These are phyloP conservation scores for Ligdia adustata DNA, from an alignment of 2,888 invertebrate species.

Conservation along the genomic window DNA sequence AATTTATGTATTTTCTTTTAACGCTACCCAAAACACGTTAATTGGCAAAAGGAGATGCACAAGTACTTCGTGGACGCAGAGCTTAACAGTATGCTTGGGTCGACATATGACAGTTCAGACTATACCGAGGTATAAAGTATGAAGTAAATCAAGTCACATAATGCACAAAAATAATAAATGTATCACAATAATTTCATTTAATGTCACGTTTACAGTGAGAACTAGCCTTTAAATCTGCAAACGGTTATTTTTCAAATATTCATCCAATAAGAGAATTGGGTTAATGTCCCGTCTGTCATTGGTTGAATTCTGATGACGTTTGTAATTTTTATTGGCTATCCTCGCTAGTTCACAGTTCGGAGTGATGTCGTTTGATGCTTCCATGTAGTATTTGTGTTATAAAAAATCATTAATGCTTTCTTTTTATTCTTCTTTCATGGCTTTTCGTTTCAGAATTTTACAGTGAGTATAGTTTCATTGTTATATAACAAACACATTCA, in stretches of 20 bases:
- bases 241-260: neutral
- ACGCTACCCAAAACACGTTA: constrained; percentile 78
- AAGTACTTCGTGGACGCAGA: constrained; percentile 92
- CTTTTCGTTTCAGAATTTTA: constrained; percentile 67
- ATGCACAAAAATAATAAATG: constrained; percentile 31
- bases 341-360: constrained; percentile 30
- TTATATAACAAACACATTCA: too few relatives aligned
- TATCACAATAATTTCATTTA: constrained; percentile 36
- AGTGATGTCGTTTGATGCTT: constrained; percentile 52
- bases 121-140: constrained; percentile 76
- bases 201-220: constrained; percentile 35
- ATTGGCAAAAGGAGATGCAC: constrained; percentile 89
- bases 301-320: constrained; percentile 12
- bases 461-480: constrained; percentile 58
- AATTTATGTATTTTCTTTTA: constrained; percentile 76
- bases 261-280: constrained; percentile 15
- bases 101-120: constrained; percentile 84
- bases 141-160: constrained; percentile 40
- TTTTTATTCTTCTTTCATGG: constrained; percentile 67
- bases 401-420: constrained; percentile 59
- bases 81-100: constrained; percentile 89
- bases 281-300: constrained; percentile 5
- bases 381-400: constrained; percentile 76
- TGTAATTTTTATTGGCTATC: constrained; percentile 20
- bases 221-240: constrained; percentile 21